Conservation (phyloP, 2,797 vertebrate species). For the Phataginus tetradactyla region DNA sequence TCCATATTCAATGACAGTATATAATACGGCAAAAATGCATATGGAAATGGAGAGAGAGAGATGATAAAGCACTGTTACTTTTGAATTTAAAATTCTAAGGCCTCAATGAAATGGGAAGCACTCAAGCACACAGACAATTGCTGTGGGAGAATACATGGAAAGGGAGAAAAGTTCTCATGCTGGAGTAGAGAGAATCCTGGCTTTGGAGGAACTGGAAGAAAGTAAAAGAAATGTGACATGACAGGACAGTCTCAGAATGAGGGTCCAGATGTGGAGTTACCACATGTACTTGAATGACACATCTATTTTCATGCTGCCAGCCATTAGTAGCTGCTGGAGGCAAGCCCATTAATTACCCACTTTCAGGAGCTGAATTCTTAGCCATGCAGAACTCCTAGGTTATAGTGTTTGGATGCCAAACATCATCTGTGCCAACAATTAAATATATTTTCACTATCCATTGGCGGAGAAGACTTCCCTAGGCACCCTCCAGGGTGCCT, state of each 20-base stretch:
- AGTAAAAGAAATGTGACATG: not conserved
- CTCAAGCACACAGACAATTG: not conserved
- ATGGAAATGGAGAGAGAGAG: not conserved
- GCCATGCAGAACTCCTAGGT: not conserved
- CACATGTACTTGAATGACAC: not conserved
- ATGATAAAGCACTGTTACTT: not conserved
- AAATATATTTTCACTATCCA: not conserved
- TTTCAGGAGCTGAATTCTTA: not conserved
- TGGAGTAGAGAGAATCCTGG: not conserved
- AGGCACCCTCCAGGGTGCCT: not conserved
- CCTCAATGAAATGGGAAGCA: not conserved
- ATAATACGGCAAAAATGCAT: not conserved
- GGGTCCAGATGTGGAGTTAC: not conserved
- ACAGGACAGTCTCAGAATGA: not conserved
- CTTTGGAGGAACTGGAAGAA: not conserved
- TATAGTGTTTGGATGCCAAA: not conserved
- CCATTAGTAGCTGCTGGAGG: not conserved
- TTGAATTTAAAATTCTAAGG: not conserved
- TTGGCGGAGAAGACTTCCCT: not conserved
- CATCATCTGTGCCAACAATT: not conserved
- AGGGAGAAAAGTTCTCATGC: not conserved
- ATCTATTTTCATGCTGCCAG: not conserved
- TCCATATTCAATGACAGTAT: not conserved
- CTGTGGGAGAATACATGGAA: not conserved
- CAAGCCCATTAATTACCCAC: not conserved